phyloP scores from a whole-genome alignment of 2,113 vertebrate genomes.

The Tetraodon nigroviridis region DNA sequence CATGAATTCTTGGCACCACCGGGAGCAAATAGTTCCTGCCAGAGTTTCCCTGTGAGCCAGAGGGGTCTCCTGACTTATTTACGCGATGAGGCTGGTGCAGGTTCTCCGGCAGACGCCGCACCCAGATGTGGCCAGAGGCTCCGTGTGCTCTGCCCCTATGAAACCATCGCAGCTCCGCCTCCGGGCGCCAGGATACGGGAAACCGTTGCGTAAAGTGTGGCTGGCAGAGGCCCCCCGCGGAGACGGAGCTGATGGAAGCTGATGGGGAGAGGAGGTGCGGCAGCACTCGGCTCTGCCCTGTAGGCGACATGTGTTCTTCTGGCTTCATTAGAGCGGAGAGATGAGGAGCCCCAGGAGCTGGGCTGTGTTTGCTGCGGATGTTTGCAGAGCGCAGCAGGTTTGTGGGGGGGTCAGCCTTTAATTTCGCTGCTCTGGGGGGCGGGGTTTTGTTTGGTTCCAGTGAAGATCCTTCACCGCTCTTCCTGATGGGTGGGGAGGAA shows the following conservation, averaged over 20 bases:
- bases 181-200: conserved; percentile 21
- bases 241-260: conserved; percentile 48
- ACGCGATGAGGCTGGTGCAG: conserved; percentile 49
- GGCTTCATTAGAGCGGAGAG: conserved; percentile 33
- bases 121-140: not conserved
- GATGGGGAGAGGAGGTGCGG: conserved; percentile 30
- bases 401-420: not conserved
- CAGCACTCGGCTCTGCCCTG: conserved; percentile 10
- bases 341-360: conserved; percentile 20
- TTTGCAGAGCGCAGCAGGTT: not conserved
- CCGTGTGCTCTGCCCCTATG: conserved; percentile 19
- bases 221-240: conserved; percentile 30
- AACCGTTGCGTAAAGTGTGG: conserved; percentile 43
- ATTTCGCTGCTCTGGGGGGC: too few species aligned
- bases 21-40: not conserved
- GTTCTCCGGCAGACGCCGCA: conserved; percentile 18
- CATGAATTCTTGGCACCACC: not conserved
- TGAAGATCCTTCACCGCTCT: too few species aligned
- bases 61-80: conserved; percentile 38
- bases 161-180: conserved; percentile 39
- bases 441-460: too few species aligned
- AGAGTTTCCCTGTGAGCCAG: conserved; percentile 18
- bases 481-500: too few species aligned
- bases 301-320: conserved; percentile 22
- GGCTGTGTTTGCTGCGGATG: conserved; percentile 9